Percentiles rank a stretch among this genome's conserved stretches.
phyloP scores from a whole-genome alignment of 2,797 vertebrate genomes.

The Eidolon dupreanum region DNA sequence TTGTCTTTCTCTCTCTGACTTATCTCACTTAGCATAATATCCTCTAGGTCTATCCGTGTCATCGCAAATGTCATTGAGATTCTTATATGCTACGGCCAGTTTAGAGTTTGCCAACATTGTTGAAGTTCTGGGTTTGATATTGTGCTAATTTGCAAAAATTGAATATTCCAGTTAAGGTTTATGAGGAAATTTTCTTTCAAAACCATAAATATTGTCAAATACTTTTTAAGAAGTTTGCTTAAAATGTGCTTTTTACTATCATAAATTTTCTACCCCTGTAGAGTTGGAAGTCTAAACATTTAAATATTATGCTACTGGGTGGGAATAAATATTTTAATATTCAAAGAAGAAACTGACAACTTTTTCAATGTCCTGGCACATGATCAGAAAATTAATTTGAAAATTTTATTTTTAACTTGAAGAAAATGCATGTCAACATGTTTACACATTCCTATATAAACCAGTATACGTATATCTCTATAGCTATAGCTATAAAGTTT shows the following conservation, averaged over 20 bases:
- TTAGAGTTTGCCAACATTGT: background rate
- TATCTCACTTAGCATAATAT: too few relatives aligned
- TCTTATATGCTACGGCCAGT: background rate
- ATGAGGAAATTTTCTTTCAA: conserved; percentile 33
- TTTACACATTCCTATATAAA: conserved; percentile 21
- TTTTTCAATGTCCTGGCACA: conserved; percentile 20
- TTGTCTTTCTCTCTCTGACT: background rate
- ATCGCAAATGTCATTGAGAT: background rate
- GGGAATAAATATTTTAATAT: conserved; percentile 52
- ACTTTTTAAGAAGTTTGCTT: background rate
- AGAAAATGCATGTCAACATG: conserved; percentile 39
- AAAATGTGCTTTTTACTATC: conserved; percentile 26
- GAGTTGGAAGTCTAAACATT: conserved; percentile 50
- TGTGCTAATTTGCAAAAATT: conserved; percentile 17
- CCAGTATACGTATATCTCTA: background rate
- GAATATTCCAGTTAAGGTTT: conserved; percentile 19
- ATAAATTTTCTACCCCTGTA: background rate
- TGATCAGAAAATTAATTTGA: conserved; percentile 48
- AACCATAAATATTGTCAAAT: conserved; percentile 16
- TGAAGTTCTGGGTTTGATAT: background rate
- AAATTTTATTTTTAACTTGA: conserved; percentile 35
- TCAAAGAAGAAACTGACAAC: conserved; percentile 12
- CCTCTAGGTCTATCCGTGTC: background rate
- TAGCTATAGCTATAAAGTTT: conserved; percentile 7
- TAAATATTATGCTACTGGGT: background rate